These are phyloP conservation scores for Melospiza melodia DNA, from an alignment of 2,113 vertebrate species.

Conservation along the genomic window DNA sequence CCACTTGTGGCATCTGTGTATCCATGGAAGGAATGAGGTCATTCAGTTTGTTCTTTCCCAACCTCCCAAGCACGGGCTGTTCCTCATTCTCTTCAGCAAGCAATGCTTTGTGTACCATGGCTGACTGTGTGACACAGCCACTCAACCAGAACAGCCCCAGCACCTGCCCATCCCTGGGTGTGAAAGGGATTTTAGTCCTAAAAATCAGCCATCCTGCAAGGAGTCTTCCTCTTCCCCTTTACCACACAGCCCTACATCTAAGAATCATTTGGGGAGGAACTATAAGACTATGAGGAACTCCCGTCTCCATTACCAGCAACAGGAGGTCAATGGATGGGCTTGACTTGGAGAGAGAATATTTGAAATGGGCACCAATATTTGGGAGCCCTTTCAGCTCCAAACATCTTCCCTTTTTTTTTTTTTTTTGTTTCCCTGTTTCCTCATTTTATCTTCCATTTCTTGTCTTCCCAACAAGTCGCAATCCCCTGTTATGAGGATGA, in stretches of 20 bases:
- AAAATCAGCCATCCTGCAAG: background rate
- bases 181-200: background rate
- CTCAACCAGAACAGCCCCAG: background rate
- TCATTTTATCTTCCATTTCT: background rate
- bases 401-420: background rate
- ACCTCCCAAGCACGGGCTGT: background rate
- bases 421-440: background rate
- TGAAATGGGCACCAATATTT: background rate
- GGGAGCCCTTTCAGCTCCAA: background rate
- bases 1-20: background rate
- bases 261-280: background rate
- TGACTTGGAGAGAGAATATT: background rate
- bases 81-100: background rate
- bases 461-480: background rate
- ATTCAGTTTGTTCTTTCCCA: background rate
- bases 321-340: background rate
- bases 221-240: background rate
- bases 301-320: background rate
- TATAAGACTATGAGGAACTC: fast-evolving
- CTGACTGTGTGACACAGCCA: background rate
- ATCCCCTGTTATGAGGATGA: background rate
- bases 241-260: background rate
- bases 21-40: background rate
- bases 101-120: background rate
- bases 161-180: background rate